Evolutionary conservation across 2,113 vertebrate species (phyloP).

Genomic region (Centropus unirufus): DNA sequence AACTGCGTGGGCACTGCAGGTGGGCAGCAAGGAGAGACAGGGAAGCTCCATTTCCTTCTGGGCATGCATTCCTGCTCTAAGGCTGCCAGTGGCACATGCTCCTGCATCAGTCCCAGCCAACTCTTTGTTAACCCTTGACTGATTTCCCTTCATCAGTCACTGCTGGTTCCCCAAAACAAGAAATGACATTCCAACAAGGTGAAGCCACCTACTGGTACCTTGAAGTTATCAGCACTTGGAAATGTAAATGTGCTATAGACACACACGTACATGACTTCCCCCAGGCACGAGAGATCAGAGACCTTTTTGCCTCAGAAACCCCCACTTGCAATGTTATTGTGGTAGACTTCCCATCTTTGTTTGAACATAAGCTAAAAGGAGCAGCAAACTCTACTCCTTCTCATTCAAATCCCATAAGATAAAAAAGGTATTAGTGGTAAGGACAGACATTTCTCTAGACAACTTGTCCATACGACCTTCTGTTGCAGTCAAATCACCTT

Average conservation of each 20-base stretch:
- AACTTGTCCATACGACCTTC: background rate
- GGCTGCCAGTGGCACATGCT: accelerated
- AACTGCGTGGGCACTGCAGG: accelerated
- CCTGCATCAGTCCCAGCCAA: background rate
- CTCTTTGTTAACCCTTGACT: background rate
- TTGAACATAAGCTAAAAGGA: background rate
- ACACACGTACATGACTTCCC: background rate
- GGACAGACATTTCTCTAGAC: background rate
- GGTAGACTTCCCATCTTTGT: background rate
- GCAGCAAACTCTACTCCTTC: background rate
- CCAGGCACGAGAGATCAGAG: background rate
- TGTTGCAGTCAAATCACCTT: background rate
- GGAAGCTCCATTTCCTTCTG: background rate
- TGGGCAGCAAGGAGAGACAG: background rate
- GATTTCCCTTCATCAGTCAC: background rate
- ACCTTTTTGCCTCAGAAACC: background rate
- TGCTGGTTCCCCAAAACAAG: background rate
- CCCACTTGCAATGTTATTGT: background rate
- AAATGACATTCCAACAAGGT: background rate
- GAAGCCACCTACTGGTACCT: background rate
- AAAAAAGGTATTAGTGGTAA: background rate
- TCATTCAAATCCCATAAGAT: background rate
- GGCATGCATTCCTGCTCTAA: background rate
- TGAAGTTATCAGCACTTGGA: background rate
- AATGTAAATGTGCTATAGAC: background rate